These are phyloP conservation scores for Chaetorhynchus papuensis DNA, from an alignment of 2,113 vertebrate genomes.

Conservation along the genomic window DNA sequence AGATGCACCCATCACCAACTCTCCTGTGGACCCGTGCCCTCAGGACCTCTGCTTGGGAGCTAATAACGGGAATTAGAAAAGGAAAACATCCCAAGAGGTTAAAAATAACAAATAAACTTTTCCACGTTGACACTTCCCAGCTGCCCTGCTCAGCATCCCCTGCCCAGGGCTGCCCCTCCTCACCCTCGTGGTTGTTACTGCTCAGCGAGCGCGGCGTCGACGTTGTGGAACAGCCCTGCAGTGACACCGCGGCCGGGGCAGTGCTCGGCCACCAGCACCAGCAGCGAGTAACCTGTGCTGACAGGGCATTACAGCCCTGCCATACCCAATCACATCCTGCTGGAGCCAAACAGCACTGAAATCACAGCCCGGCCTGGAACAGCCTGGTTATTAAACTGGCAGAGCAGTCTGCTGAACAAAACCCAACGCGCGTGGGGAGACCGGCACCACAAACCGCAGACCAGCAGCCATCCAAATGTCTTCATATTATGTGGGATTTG, in stretches of 20 bases:
- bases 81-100: background rate
- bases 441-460: background rate
- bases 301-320: conserved; percentile 79
- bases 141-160: conserved; percentile 41
- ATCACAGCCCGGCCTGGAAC: conserved; percentile 58
- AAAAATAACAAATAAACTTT: background rate
- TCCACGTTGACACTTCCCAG: background rate
- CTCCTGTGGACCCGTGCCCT: background rate
- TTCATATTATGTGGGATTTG: background rate
- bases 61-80: background rate
- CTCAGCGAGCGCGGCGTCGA: conserved; percentile 44
- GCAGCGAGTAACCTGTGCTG: conserved; percentile 72
- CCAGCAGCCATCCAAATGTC: background rate
- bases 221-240: conserved; percentile 54
- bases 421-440: background rate
- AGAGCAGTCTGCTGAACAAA: conserved; percentile 59
- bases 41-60: background rate
- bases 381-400: conserved; percentile 61
- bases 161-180: conserved; percentile 8
- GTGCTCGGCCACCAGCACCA: conserved; percentile 67
- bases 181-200: conserved; percentile 55
- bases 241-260: conserved; percentile 56
- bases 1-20: rapidly evolving
- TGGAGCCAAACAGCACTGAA: conserved; percentile 61
- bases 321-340: conserved; percentile 72